phyloP scores from a whole-genome alignment of 2,888 invertebrate genomes.

The Pammene aurita region DNA sequence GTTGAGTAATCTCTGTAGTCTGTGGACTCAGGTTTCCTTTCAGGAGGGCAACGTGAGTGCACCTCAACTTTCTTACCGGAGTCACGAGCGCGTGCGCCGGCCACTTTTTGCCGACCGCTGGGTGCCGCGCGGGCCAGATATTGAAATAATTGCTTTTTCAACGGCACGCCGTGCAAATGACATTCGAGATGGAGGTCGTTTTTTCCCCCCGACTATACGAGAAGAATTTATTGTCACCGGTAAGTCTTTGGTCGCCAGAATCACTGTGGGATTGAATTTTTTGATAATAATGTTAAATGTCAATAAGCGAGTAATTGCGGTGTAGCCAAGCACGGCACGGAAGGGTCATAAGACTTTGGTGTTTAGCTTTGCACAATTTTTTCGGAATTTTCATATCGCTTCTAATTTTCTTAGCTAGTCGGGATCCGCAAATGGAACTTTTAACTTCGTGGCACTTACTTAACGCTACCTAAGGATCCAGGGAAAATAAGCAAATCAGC shows the following conservation, averaged over 20 bases:
- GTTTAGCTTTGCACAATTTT: conserved; percentile 1
- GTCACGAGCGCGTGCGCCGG: conserved; percentile 77
- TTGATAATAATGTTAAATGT: conserved; percentile 51
- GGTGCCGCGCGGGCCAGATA: conserved; percentile 73
- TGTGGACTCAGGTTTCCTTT: too few species aligned
- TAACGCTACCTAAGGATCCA: too few species aligned
- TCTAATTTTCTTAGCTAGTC: neutral
- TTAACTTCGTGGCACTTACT: too few species aligned
- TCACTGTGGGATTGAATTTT: conserved; percentile 48
- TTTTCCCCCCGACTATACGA: conserved; percentile 68
- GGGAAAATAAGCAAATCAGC: too few species aligned
- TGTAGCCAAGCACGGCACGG: conserved; percentile 32
- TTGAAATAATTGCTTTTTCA: conserved; percentile 83
- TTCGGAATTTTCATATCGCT: neutral
- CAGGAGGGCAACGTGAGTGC: conserved; percentile 19
- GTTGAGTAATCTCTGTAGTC: too few species aligned
- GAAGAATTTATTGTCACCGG: conserved; percentile 75
- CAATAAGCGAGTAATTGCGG: conserved; percentile 37
- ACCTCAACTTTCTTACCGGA: conserved; percentile 57
- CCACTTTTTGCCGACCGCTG: conserved; percentile 71
- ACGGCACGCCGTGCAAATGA: conserved; percentile 82
- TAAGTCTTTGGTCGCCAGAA: conserved; percentile 62
- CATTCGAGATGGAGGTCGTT: conserved; percentile 83
- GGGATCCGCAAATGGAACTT: too few species aligned
- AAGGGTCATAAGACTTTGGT: conserved; percentile 22